Evolutionary conservation across 2,113 vertebrate species (phyloP).

Genomic region (Oryzias celebensis): DNA sequence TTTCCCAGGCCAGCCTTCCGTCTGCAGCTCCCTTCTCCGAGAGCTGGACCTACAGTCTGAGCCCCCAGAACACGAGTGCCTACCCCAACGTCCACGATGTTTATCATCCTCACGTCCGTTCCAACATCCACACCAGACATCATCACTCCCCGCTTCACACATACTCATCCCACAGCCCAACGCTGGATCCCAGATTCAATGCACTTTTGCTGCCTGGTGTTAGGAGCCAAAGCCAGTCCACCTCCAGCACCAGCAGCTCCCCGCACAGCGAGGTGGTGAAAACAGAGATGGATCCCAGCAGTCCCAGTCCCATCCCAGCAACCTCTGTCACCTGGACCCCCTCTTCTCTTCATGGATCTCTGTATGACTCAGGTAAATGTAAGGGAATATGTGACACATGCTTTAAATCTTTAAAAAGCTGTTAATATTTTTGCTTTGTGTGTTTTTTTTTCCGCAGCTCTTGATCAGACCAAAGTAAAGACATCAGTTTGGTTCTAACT

Average conservation of each 20-base stretch:
- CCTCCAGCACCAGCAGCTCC: conserved; percentile 82
- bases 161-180: conserved; percentile 77
- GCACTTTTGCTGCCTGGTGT: conserved; percentile 87
- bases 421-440: conserved; percentile 1
- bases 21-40: conserved; percentile 81
- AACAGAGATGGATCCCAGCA: conserved; percentile 80
- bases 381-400: not conserved
- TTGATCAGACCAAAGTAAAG: conserved; percentile 91
- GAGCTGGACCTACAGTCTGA: conserved; percentile 90
- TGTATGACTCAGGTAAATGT: conserved; percentile 89
- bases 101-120: conserved; percentile 86
- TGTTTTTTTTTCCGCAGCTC: conserved; percentile 73
- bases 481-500: conserved; percentile 90
- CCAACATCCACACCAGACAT: conserved; percentile 77
- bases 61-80: conserved; percentile 83
- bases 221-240: conserved; percentile 69
- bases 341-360: conserved; percentile 83
- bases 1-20: conserved; percentile 84
- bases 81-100: conserved; percentile 91
- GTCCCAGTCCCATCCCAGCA: conserved; percentile 61
- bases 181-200: conserved; percentile 87
- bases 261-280: conserved; percentile 82
- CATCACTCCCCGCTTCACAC: conserved; percentile 79
- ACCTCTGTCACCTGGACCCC: conserved; percentile 86
- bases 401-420: not conserved